Base-by-base conservation (phyloP, 2,113 vertebrate species). In the Chlamydotis undulata region DNA sequence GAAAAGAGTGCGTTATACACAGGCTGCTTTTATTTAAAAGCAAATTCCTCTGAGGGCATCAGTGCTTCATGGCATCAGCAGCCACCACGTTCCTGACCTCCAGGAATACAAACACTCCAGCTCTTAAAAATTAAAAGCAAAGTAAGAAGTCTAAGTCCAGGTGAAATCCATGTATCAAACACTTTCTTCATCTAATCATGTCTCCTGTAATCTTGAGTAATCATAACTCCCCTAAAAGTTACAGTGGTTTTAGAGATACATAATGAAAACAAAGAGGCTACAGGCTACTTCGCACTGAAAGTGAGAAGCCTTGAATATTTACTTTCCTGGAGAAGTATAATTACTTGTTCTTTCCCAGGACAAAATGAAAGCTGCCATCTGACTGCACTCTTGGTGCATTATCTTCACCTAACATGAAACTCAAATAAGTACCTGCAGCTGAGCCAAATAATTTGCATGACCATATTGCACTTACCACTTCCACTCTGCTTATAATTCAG, bases 401-500 rank as follows among this genome's bases (percentile, higher is more conserved):
- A 60, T 49, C 65, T 82, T 87, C n/a, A 75, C 25, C 65, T 65
- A 76, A 55, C 16, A 57, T 7, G 69, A 94, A 88, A 89, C 56
- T 68, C 76, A 82, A 57, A 83, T 53, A 49, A 71, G 22, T 45
- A 82, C 9, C 15, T 79, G 49, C 65, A 89, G 23, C 52, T 25
- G 17, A 92, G 83, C 63, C 79, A 95, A 91, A 37, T 60, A 39
- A 96, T 90, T 90, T 93, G 69, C 73, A 90, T 77, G 43, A 60
- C 28, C 10, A 13, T 56, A 78, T 28, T 81, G 73, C 33, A 83
- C 19, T 90, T 61, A 29, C 49, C 14, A 45, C 43, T 86, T 90
- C 43, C 69, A 92, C 35, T 56, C 43, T 65, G 12, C 26, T 91
- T 28, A 50, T 65, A 64, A 89, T 68, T 65, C 29, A 87, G 37